Conservation (phyloP, 2,113 vertebrate species). For the Atrichornis clamosus region DNA sequence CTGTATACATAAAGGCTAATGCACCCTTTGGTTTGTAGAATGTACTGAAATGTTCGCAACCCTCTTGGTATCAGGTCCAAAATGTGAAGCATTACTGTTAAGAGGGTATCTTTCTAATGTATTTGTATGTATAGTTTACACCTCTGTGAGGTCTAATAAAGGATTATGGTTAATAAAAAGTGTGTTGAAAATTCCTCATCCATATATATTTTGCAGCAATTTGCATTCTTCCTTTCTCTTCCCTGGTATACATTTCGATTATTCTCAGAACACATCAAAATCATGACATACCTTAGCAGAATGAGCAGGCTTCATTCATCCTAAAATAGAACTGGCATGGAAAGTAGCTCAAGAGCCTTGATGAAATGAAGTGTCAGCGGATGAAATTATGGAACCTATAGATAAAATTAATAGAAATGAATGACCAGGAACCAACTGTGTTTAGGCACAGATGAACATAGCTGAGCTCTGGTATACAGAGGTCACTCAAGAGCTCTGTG, state of each 20-base stretch:
- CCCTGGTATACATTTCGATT: not conserved
- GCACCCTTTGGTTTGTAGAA: slow-evolving; percentile 70
- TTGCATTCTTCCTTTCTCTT: not conserved
- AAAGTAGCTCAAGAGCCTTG: not conserved
- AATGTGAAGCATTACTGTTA: slow-evolving; percentile 63
- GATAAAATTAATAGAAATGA: not conserved
- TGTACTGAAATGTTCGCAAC: slow-evolving; percentile 66
- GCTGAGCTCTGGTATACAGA: not conserved
- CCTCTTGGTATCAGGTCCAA: slow-evolving; percentile 57
- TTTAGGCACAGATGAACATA: not conserved
- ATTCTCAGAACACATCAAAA: not conserved
- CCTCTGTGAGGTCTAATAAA: slow-evolving; percentile 74
- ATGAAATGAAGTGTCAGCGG: not conserved
- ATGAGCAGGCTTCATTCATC: not conserved
- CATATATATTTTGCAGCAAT: slow-evolving; percentile 12
- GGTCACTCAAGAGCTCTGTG: not conserved
- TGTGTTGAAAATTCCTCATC: slow-evolving; percentile 64
- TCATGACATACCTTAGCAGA: not conserved
- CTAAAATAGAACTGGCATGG: not conserved
- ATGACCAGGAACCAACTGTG: not conserved
- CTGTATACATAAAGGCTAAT: slow-evolving; percentile 45
- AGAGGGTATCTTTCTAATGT: slow-evolving; percentile 70
- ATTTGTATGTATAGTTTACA: slow-evolving; percentile 72
- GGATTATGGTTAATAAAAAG: slow-evolving; percentile 72
- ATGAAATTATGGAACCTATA: not conserved